A percentile compares a stretch with the other conserved stretches of the same genome.
These are phyloP conservation scores for Drosophila guanche DNA, from an alignment of 1,140 invertebrate species.

Conservation along the genomic window DNA sequence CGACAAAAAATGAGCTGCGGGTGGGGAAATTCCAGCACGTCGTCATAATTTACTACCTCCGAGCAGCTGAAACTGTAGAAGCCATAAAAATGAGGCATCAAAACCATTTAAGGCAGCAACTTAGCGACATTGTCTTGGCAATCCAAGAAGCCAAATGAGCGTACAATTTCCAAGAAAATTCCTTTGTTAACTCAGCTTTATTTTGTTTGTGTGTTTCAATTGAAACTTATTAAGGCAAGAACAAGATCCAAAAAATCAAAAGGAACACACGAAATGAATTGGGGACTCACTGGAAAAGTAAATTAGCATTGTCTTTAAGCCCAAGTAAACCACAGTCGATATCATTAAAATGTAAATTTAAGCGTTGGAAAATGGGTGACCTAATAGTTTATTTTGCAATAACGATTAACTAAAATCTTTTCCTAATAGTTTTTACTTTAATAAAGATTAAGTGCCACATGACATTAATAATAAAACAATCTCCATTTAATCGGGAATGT, in stretches of 20 bases:
- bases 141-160: constrained; percentile 12
- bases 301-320: constrained; percentile 2
- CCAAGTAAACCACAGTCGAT: not conserved
- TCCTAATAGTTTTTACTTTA: not conserved
- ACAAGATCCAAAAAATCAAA: not conserved
- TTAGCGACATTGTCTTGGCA: constrained; percentile 33
- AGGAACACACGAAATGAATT: not conserved
- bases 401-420: not conserved
- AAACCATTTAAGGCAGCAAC: constrained; percentile 15
- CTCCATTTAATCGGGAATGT: constrained; percentile 5
- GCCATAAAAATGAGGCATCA: constrained; percentile 39
- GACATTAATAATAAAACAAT: constrained; percentile 21
- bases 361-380: too few species aligned
- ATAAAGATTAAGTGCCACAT: constrained; percentile 11
- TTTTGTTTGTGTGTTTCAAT: constrained; percentile 43
- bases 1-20: not conserved
- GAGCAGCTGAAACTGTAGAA: constrained; percentile 55
- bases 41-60: constrained; percentile 55
- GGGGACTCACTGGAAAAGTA: not conserved
- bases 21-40: constrained; percentile 46
- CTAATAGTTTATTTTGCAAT: too few species aligned
- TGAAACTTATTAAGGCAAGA: constrained; percentile 17
- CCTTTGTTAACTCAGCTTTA: constrained; percentile 23
- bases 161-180: constrained; percentile 6
- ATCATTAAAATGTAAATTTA: too few species aligned